Evolutionary conservation across 2,113 vertebrate species (phyloP).

Genomic region (Psilopogon haemacephalus): DNA sequence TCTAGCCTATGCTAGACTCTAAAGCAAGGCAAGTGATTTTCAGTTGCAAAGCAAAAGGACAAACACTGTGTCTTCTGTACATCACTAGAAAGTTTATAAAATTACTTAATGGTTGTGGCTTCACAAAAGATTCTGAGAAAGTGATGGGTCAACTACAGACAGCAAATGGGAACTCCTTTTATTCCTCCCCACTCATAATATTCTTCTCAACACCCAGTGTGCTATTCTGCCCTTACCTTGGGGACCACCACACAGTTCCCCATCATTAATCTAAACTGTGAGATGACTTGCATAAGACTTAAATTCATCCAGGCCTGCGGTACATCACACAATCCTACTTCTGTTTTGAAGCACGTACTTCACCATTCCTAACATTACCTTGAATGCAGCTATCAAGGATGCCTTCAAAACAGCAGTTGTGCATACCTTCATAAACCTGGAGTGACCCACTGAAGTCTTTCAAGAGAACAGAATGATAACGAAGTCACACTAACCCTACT

Average conservation of each 20-base stretch:
- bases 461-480: background rate
- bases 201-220: background rate
- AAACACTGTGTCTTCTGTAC: background rate
- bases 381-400: background rate
- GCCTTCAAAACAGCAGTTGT: background rate
- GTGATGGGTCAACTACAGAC: background rate
- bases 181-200: background rate
- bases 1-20: background rate
- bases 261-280: background rate
- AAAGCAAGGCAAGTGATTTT: background rate
- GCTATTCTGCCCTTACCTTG: background rate
- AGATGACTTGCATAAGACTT: background rate
- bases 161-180: background rate
- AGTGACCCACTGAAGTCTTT: background rate
- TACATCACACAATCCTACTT: background rate
- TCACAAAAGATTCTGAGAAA: background rate
- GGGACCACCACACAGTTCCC: background rate
- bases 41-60: background rate
- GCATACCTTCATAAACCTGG: background rate
- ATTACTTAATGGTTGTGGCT: background rate
- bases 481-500: background rate
- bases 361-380: background rate
- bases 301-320: background rate
- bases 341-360: background rate
- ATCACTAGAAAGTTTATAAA: background rate